Evolutionary conservation across 2,888 invertebrate genomes (phyloP).

Genomic region (Mystacides longicornis): DNA sequence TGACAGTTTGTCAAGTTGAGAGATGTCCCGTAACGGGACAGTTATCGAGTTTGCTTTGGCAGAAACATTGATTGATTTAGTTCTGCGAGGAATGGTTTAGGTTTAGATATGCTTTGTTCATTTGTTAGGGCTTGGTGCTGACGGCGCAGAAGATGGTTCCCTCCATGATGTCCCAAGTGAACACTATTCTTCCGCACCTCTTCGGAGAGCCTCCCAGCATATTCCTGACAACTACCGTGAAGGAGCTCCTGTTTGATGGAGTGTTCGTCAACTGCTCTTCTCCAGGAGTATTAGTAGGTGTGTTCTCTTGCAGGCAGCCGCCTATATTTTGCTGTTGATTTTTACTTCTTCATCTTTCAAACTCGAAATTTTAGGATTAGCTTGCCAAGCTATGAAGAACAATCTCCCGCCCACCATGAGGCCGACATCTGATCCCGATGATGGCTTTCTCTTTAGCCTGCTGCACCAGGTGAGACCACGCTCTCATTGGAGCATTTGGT

Average conservation of each 20-base stretch:
- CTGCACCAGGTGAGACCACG: conserved; percentile 45
- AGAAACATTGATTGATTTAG: no score
- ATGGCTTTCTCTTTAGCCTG: conserved; percentile 51
- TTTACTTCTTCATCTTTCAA: no score
- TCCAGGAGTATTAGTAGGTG: conserved; percentile 40
- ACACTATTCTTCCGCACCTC: conserved; percentile 45
- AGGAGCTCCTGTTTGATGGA: conserved; percentile 52
- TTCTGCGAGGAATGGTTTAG: no score
- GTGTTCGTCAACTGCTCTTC: conserved; percentile 46
- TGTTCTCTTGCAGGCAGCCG: no score
- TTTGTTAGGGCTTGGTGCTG: conserved; percentile 40
- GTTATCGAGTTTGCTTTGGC: no score
- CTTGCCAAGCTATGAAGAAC: conserved; percentile 32
- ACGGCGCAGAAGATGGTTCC: conserved; percentile 42
- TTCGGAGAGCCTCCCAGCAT: conserved; percentile 44
- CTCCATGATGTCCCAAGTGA: conserved; percentile 39
- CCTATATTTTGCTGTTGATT: no score
- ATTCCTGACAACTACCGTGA: conserved; percentile 45
- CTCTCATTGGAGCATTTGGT: no score
- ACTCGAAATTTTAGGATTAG: conserved; percentile 29
- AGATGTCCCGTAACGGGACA: no score
- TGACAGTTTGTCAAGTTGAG: no score
- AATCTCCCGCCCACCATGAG: conserved; percentile 39
- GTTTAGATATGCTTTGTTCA: neutral
- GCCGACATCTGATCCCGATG: conserved; percentile 31